Percentiles rank a stretch among this genome's conserved stretches.
Conservation (phyloP, 2,797 vertebrate genomes). For the Pitangus sulphuratus region DNA sequence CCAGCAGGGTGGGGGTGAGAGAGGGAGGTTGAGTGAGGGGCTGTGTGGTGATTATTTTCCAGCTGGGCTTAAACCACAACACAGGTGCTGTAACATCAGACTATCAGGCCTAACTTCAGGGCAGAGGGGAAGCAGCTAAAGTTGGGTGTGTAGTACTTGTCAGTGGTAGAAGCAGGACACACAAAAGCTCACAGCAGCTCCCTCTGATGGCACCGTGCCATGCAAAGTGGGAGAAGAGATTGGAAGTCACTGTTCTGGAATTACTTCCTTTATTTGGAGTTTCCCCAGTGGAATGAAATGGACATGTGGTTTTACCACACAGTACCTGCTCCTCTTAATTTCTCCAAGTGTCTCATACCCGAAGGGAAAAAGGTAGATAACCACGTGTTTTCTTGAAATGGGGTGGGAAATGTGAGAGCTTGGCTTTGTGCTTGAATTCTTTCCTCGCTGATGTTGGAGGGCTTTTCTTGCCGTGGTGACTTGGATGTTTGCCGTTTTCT, state of each 20-base stretch:
- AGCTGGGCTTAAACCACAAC: not conserved
- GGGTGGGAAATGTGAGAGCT: not conserved
- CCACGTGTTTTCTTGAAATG: fast-evolving
- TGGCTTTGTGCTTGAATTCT: not conserved
- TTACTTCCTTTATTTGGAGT: not conserved
- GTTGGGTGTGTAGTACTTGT: fast-evolving
- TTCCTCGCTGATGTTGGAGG: not conserved
- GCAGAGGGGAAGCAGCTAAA: not conserved
- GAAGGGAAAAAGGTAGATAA: not conserved
- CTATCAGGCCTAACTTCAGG: not conserved
- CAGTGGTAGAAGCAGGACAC: not conserved
- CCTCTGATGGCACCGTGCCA: fast-evolving
- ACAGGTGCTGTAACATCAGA: not conserved
- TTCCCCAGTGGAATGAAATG: not conserved
- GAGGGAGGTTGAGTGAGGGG: fast-evolving
- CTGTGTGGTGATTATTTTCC: not conserved
- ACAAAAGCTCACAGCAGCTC: not conserved
- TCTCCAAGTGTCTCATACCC: not conserved
- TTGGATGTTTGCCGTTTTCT: not conserved
- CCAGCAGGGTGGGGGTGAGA: fast-evolving
- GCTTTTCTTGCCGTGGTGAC: not conserved
- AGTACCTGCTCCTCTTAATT: not conserved
- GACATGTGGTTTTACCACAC: fast-evolving
- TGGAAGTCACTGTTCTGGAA: not conserved
- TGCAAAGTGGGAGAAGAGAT: fast-evolving